Evolutionary conservation across 23 tunicate genomes (phyloP).

Genomic region (Oikopleura vanhoeffeni): DNA sequence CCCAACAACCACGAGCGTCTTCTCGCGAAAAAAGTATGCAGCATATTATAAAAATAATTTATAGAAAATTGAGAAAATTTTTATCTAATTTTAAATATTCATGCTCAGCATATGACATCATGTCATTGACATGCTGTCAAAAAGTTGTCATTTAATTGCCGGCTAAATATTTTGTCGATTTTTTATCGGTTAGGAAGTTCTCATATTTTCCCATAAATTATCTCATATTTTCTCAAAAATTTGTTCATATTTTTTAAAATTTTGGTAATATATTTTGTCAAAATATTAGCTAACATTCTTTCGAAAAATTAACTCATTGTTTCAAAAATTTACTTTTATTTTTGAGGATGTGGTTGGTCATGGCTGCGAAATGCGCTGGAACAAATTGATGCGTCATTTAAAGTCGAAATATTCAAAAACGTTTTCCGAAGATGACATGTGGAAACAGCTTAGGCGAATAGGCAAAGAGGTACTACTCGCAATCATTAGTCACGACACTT

Average conservation of each 20-base stretch:
- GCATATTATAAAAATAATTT: neutral
- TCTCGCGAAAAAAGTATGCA: neutral
- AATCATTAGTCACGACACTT: neutral
- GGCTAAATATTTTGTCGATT: no score
- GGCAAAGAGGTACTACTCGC: neutral
- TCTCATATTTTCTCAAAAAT: neutral
- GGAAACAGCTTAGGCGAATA: neutral
- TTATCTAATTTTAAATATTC: no score
- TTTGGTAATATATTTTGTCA: no score
- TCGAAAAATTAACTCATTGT: no score
- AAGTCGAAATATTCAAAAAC: neutral
- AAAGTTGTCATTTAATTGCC: no score
- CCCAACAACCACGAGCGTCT: neutral
- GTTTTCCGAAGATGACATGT: neutral
- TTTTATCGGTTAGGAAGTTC: neutral
- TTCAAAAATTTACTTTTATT: neutral
- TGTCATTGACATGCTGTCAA: no score
- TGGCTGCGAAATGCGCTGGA: constrained; percentile 6
- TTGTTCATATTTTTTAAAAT: no score
- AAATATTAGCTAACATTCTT: no score
- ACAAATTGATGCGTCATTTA: neutral
- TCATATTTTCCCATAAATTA: neutral
- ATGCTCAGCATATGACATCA: no score
- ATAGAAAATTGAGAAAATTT: no score
- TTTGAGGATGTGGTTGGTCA: neutral